phyloP scores from a whole-genome alignment of 2,113 vertebrate genomes.

The Drymodes brunneopygia region DNA sequence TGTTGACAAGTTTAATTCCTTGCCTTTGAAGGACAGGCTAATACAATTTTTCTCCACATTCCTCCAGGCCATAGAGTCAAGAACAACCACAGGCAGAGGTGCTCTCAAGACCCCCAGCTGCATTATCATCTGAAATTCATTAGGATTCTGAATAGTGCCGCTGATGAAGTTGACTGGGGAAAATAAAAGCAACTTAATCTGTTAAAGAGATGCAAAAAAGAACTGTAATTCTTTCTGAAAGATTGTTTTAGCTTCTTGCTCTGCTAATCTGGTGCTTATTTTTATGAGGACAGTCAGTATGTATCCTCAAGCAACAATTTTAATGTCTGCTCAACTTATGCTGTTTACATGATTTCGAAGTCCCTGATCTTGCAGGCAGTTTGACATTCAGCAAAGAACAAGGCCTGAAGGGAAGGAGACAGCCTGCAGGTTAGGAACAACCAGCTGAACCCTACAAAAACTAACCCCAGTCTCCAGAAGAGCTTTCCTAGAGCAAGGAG shows the following conservation, averaged over 20 bases:
- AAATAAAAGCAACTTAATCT: background rate
- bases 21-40: background rate
- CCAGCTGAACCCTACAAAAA: background rate
- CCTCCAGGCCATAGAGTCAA: background rate
- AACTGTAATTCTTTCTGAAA: background rate
- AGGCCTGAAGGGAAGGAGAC: background rate
- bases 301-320: background rate
- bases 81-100: background rate
- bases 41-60: constrained; percentile 1
- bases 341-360: background rate
- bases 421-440: background rate
- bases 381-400: background rate
- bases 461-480: background rate
- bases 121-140: constrained; percentile 19
- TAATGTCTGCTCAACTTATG: background rate
- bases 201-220: background rate
- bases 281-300: background rate
- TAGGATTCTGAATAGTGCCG: background rate
- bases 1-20: background rate
- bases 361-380: background rate
- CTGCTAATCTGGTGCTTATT: background rate
- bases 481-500: background rate
- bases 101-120: background rate
- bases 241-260: constrained; percentile 6
- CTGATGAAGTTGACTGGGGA: background rate